Evolutionary conservation across 1,140 invertebrate species (phyloP).

Genomic region (Meloidogyne hapla): DNA sequence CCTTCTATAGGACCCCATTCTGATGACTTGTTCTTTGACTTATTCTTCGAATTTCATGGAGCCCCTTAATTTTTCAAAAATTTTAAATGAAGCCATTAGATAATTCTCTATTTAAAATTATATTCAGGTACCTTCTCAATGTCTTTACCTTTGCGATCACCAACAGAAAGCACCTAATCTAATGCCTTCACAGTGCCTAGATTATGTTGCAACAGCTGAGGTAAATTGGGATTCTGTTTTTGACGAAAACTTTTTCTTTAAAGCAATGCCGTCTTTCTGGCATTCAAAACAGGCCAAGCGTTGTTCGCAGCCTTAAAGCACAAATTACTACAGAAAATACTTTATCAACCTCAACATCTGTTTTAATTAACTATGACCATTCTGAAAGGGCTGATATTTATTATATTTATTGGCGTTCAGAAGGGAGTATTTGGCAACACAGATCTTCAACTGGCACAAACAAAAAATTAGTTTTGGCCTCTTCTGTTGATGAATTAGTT

Average conservation of each 20-base stretch:
- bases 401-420: conserved; percentile 24
- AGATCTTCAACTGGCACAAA: background rate
- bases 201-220: conserved; percentile 11
- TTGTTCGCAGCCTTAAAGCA: conserved; percentile 5
- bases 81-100: too few relatives aligned
- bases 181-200: conserved; percentile 10
- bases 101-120: too few relatives aligned
- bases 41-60: too few relatives aligned
- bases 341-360: background rate
- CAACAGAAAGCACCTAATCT: conserved; percentile 9
- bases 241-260: background rate
- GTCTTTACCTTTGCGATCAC: conserved; percentile 27
- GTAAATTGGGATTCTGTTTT: background rate
- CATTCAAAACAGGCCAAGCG: conserved; percentile 15
- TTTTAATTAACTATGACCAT: background rate
- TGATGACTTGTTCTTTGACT: too few relatives aligned
- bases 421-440: conserved; percentile 10
- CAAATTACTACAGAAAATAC: background rate
- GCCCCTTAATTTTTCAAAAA: too few relatives aligned
- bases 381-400: conserved; percentile 23
- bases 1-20: too few relatives aligned
- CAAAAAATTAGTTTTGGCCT: background rate
- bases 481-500: conserved; percentile 3
- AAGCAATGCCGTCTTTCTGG: conserved; percentile 22
- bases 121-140: conserved; percentile 18